Percentiles rank a stretch among this genome's conserved stretches.
Evolutionary conservation across 2,888 invertebrate genomes (phyloP).

Genomic region (Drosophila imparisetae): DNA sequence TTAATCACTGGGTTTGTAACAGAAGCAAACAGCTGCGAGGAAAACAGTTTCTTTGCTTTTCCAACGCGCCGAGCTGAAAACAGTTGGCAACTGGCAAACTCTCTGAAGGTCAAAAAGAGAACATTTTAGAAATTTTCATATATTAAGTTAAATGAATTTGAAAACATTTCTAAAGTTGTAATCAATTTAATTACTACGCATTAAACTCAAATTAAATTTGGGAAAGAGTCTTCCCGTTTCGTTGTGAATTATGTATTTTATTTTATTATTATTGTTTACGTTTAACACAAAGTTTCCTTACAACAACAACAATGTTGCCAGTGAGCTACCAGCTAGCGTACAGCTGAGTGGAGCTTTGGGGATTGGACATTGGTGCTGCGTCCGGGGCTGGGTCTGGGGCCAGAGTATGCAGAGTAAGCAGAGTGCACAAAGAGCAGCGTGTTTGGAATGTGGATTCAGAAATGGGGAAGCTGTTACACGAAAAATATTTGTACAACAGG

Average conservation of each 20-base stretch:
- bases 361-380: not conserved
- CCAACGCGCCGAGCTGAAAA: not conserved
- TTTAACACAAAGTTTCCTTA: conserved; percentile 54
- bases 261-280: conserved; percentile 66
- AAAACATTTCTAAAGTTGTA: not conserved
- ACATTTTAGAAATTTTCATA: not conserved
- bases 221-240: conserved; percentile 29
- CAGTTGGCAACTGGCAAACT: not conserved
- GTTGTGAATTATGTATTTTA: not conserved
- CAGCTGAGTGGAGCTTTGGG: not conserved
- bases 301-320: conserved; percentile 63
- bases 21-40: conserved; percentile 13
- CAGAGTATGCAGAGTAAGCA: not conserved
- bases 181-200: not conserved
- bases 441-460: conserved; percentile 37
- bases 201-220: not conserved
- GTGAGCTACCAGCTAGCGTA: conserved; percentile 34
- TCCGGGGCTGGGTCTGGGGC: not conserved
- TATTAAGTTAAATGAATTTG: not conserved
- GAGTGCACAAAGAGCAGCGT: conserved; percentile 3
- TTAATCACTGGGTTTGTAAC: conserved; percentile 23
- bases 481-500: conserved; percentile 75
- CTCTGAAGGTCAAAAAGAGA: not conserved
- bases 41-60: conserved; percentile 11
- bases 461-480: conserved; percentile 68